Conservation (phyloP, 1,140 invertebrate genomes). For the Drosophila littoralis region DNA sequence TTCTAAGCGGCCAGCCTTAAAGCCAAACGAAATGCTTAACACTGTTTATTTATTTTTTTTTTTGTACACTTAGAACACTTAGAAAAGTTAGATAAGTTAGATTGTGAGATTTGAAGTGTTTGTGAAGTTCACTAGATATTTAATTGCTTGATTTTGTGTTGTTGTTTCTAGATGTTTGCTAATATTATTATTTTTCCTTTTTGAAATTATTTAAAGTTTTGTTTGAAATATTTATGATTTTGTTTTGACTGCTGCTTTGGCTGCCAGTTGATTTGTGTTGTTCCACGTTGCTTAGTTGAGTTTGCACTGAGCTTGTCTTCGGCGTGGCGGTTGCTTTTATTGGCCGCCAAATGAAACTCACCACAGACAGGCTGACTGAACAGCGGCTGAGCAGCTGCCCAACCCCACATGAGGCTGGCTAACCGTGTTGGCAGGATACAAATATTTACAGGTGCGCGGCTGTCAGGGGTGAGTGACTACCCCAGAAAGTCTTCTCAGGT, state of each 20-base stretch:
- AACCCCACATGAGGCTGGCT: neutral
- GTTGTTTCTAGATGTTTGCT: neutral
- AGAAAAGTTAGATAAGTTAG: too few relatives aligned
- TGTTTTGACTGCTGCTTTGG: conserved; percentile 24
- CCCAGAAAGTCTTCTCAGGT: conserved; percentile 36
- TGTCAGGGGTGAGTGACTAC: neutral
- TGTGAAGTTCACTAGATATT: neutral
- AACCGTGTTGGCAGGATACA: conserved; percentile 55
- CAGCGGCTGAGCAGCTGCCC: conserved; percentile 17
- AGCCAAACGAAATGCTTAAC: conserved; percentile 12
- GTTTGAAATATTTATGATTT: conserved; percentile 24
- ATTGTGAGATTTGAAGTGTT: neutral
- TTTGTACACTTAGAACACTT: conserved; percentile 1
- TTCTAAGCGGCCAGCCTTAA: conserved; percentile 8
- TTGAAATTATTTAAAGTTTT: conserved; percentile 9
- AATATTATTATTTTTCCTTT: conserved; percentile 5
- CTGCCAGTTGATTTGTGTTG: conserved; percentile 46
- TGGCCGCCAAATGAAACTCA: conserved; percentile 66
- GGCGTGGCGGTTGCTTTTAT: conserved; percentile 60
- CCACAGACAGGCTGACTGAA: conserved; percentile 59
- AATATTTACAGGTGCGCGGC: conserved; percentile 72
- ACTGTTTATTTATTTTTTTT: neutral
- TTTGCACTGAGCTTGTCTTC: conserved; percentile 65
- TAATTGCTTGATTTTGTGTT: neutral
- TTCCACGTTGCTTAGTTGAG: conserved; percentile 74